Evolutionary conservation across 2,888 invertebrate genomes (phyloP).

Genomic region (Carabus problematicus): DNA sequence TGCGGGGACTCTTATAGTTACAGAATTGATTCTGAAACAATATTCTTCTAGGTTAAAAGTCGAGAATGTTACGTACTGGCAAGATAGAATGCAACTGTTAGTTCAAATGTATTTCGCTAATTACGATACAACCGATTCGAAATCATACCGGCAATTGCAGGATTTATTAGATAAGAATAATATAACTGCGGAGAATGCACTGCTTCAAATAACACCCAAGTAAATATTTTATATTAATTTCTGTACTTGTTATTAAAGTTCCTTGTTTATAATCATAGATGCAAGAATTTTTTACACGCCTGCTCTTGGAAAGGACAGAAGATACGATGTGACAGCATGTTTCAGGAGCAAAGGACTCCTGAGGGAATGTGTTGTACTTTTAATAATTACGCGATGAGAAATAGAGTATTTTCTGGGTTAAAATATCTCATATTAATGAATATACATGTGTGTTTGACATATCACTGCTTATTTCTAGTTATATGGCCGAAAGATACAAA

Average conservation of each 20-base stretch:
- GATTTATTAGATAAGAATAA: conserved; percentile 47
- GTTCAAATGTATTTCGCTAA: conserved; percentile 29
- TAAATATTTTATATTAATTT: conserved; percentile 40
- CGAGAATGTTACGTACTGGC: conserved; percentile 4
- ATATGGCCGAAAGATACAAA: conserved; percentile 26
- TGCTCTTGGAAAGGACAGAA: conserved; percentile 55
- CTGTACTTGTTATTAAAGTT: neutral
- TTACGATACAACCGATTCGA: conserved; percentile 13
- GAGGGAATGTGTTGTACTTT: conserved; percentile 69
- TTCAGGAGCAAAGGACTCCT: conserved; percentile 50
- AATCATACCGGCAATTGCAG: conserved; percentile 36
- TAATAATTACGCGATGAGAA: conserved; percentile 64
- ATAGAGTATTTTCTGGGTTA: conserved; percentile 52
- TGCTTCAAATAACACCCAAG: conserved; percentile 46
- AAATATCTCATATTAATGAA: conserved; percentile 8
- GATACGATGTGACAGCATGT: conserved; percentile 51
- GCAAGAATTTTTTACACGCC: conserved; percentile 46
- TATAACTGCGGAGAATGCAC: conserved; percentile 42
- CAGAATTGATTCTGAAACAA: too few relatives aligned
- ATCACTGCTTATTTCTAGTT: conserved; percentile 9
- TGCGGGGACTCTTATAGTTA: too few relatives aligned
- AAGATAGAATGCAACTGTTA: conserved; percentile 2
- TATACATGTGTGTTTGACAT: neutral
- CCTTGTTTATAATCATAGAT: conserved; percentile 12
- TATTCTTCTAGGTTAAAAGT: conserved; percentile 7